Percentiles rank a stretch among this genome's conserved stretches.
Evolutionary conservation across 2,797 vertebrate species (phyloP).

Genomic region (Crocidura indochinensis): DNA sequence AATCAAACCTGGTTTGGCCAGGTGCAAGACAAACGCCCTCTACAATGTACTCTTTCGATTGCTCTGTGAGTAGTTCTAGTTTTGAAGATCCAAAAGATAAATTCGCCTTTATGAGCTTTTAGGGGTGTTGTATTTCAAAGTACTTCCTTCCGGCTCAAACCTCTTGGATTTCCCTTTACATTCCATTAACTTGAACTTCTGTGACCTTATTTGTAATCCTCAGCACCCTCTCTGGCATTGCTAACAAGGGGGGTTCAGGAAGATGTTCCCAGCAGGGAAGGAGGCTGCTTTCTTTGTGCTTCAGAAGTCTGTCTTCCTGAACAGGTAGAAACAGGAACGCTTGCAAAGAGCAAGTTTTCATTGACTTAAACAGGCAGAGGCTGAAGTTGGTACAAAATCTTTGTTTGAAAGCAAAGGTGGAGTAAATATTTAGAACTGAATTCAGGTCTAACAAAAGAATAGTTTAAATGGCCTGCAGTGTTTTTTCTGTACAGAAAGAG

Average conservation of each 20-base stretch:
- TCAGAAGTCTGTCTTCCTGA: neutral
- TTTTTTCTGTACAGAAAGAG: neutral
- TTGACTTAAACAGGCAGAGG: too few species aligned
- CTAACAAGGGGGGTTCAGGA: neutral
- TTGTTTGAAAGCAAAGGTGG: neutral
- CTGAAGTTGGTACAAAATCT: neutral
- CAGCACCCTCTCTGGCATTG: too few species aligned
- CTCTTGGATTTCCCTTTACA: neutral
- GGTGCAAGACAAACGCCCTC: too few species aligned
- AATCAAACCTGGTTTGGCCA: too few species aligned
- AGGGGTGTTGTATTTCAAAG: too few species aligned
- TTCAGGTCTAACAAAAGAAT: constrained; percentile 19
- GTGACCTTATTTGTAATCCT: neutral
- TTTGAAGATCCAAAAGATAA: too few species aligned
- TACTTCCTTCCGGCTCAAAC: neutral
- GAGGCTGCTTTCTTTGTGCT: neutral
- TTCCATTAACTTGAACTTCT: constrained; percentile 53
- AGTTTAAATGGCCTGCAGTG: neutral
- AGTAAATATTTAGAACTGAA: neutral
- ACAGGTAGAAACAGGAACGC: neutral
- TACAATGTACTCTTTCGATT: too few species aligned
- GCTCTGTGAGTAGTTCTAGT: too few species aligned
- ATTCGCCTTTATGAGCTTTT: too few species aligned
- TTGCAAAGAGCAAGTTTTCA: neutral
- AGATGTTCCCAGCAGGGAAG: neutral